Conservation (phyloP, 1,140 invertebrate species). For the Tachypleus tridentatus region DNA sequence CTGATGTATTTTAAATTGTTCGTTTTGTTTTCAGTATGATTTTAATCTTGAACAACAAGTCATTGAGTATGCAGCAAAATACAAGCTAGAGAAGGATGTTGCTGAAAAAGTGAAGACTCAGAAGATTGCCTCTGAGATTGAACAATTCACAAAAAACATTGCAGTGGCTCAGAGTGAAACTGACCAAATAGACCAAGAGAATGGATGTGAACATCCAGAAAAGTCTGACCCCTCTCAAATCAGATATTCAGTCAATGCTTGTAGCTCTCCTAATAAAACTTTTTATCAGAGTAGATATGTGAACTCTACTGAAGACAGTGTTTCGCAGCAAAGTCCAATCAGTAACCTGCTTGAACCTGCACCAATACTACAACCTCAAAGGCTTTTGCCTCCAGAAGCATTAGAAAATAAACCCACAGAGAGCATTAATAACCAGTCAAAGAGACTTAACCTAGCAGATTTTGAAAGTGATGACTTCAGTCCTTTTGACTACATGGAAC, state of each 20-base stretch:
- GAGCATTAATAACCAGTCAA: neutral
- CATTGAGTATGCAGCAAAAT: conserved; percentile 52
- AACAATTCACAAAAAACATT: conserved; percentile 27
- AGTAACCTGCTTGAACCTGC: neutral
- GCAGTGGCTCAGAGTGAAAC: too few species aligned
- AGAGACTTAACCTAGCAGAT: conserved; percentile 36
- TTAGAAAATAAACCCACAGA: neutral
- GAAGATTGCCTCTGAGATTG: conserved; percentile 20
- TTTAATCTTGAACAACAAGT: conserved; percentile 56
- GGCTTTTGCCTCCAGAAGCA: neutral
- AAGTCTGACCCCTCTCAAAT: too few species aligned
- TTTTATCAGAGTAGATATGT: neutral
- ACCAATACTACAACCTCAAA: neutral
- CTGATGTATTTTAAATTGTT: too few species aligned
- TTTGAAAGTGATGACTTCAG: conserved; percentile 80
- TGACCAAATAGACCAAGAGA: too few species aligned
- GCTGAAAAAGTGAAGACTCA: conserved; percentile 23
- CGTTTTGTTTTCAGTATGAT: conserved; percentile 41
- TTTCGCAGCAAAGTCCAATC: neutral
- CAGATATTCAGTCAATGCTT: too few species aligned
- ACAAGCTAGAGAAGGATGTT: conserved; percentile 46
- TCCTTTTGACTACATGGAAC: conserved; percentile 78
- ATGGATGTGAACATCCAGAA: too few species aligned
- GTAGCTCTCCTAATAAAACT: neutral
- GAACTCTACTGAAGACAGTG: neutral